These are phyloP conservation scores for Torymus aiolomorphi DNA, from an alignment of 2,888 invertebrate species.

Conservation along the genomic window DNA sequence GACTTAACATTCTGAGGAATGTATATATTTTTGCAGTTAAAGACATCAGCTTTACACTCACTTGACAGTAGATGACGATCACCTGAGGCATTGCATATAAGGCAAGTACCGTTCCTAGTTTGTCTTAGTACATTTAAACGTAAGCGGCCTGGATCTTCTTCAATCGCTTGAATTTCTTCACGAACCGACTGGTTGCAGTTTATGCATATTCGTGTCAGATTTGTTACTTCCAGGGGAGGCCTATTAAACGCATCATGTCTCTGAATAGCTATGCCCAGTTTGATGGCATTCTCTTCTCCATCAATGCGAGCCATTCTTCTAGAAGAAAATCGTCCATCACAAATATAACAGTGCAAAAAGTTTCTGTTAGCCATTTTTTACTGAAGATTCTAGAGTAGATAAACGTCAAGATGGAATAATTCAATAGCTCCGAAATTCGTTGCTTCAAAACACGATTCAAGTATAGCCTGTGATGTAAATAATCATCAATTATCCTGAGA, in stretches of 20 bases:
- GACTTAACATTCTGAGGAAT: slow-evolving; percentile 50
- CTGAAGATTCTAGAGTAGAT: too few relatives aligned
- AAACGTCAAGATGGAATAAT: too few relatives aligned
- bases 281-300: slow-evolving; percentile 45
- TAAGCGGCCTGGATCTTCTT: slow-evolving; percentile 48
- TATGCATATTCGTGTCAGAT: slow-evolving; percentile 48
- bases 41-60: slow-evolving; percentile 34
- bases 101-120: slow-evolving; percentile 33
- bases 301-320: slow-evolving; percentile 54
- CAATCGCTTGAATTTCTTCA: slow-evolving; percentile 46
- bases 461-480: too few relatives aligned
- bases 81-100: slow-evolving; percentile 43
- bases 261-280: slow-evolving; percentile 30
- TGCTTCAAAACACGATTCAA: too few relatives aligned
- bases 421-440: too few relatives aligned
- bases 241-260: slow-evolving; percentile 35
- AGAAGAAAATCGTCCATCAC: too few relatives aligned
- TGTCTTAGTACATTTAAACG: slow-evolving; percentile 55
- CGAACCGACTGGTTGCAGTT: slow-evolving; percentile 56
- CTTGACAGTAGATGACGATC: neutral
- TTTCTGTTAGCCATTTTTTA: too few relatives aligned
- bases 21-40: slow-evolving; percentile 44
- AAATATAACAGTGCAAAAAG: too few relatives aligned
- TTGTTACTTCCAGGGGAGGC: slow-evolving; percentile 33
- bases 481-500: too few relatives aligned